Base-by-base conservation (phyloP, 2,797 vertebrate genomes). In the Argya squamiceps region DNA sequence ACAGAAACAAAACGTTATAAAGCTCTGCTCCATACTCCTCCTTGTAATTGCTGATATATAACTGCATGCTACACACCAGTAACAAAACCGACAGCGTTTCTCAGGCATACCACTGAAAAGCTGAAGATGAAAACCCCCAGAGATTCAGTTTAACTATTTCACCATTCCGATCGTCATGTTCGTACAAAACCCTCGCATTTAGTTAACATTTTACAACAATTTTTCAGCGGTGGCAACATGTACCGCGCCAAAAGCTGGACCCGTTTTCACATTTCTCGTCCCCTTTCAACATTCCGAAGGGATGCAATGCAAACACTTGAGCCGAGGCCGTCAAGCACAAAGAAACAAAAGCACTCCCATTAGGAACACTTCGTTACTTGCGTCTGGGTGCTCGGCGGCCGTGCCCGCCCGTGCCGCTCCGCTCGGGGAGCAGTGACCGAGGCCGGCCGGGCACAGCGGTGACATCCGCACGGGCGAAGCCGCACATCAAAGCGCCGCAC, bases 131-230 rank as follows among this genome's bases (percentile, higher is more conserved):
- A 53, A 74, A 2, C 4, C 6, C 1, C 2, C 34, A 10, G 8
- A 4, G 34, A 49, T 64, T n/a, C 7, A 29, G 10, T 41, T 32
- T 43, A 64, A 68, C 59, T 24, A 12, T 22, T 64, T 44, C 43
- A 26, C 41, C 32, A 8, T 23, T 52, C 34, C 2, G 14, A 52
- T n/a, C 5, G 9, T 2, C 34, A 32, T 3, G 15, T 4, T 21
- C 5, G 12, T 10, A 32, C 1, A 12, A 60, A 47, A 47, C 2
- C 8, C 23, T 24, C 1, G 0, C 8, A 24, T 9, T 24, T 3
- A 11, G 29, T 8, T 12, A 17, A 9, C 4, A 39, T 43, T 47
- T 34, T 12, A 30, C 12, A 44, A 9, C 4, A 4, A 36, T 71
- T 68, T 68, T 41, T 22, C 49, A 37, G 26, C 0, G 47, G 30